Conservation (phyloP, 1,140 invertebrate species). For the Hestina assimilis region DNA sequence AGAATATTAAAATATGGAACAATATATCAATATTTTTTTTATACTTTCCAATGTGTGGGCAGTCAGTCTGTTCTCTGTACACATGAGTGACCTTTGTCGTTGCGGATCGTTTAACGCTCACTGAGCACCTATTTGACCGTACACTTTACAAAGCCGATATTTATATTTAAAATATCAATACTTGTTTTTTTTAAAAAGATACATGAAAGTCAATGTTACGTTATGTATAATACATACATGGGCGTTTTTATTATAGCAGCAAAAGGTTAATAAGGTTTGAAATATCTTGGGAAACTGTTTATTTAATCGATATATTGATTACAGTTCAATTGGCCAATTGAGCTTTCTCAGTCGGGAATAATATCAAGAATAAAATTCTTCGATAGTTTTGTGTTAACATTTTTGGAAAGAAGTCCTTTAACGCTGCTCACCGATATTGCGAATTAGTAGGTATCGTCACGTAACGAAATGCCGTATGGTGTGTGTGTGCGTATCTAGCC, state of each 20-base stretch:
- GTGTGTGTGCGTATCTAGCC: no score
- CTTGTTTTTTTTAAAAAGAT: neutral
- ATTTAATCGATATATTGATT: no score
- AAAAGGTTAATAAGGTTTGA: no score
- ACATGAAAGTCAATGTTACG: neutral
- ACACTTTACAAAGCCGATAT: slow-evolving; percentile 36
- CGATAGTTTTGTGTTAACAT: no score
- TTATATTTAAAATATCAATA: slow-evolving; percentile 46
- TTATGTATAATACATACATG: neutral
- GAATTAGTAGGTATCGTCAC: no score
- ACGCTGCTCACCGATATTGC: no score
- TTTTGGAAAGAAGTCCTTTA: no score
- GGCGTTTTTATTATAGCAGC: neutral
- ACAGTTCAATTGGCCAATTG: no score
- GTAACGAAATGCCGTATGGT: no score
- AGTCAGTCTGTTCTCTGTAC: slow-evolving; percentile 38
- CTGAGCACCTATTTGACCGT: slow-evolving; percentile 56
- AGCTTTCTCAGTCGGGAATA: no score
- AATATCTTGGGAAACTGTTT: no score
- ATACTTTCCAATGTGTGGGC: slow-evolving; percentile 38
- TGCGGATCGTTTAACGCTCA: slow-evolving; percentile 52
- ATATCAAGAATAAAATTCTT: no score
- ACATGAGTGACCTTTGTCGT: slow-evolving; percentile 54
- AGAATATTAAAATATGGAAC: neutral
- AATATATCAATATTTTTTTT: slow-evolving; percentile 28